Conservation (phyloP, 2,888 invertebrate genomes). For the Hololepta plana region DNA sequence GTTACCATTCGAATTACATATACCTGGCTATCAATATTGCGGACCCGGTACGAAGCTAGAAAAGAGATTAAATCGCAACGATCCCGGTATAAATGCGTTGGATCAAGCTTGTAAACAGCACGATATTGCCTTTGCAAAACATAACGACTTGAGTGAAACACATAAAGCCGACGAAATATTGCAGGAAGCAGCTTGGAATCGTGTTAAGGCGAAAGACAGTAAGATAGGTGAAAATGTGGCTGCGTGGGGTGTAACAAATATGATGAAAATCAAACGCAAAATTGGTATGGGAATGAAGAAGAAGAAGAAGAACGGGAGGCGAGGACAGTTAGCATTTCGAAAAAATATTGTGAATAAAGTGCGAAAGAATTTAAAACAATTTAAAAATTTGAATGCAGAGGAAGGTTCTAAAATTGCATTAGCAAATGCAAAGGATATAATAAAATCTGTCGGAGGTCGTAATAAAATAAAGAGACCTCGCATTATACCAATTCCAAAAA, state of each 20-base stretch:
- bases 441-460: conserved; percentile 6
- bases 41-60: conserved; percentile 14
- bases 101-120: conserved; percentile 18
- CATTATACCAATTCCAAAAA: conserved; percentile 19
- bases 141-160: conserved; percentile 11
- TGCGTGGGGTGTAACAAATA: conserved; percentile 14
- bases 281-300: conserved; percentile 13
- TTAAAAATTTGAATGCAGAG: conserved; percentile 3
- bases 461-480: no score
- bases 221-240: conserved; percentile 16
- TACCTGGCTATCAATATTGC: conserved; percentile 14
- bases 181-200: conserved; percentile 16
- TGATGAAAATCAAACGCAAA: conserved; percentile 18
- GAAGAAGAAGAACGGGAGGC: conserved; percentile 3
- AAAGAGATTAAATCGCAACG: conserved; percentile 16
- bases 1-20: conserved; percentile 12
- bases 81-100: conserved; percentile 17
- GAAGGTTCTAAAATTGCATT: conserved; percentile 5
- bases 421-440: conserved; percentile 3
- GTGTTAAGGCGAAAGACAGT: conserved; percentile 15
- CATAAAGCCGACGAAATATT: conserved; percentile 19
- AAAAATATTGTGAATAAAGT: neutral
- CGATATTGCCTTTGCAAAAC: conserved; percentile 17
- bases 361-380: neutral
- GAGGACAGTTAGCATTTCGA: conserved; percentile 1